phyloP scores from a whole-genome alignment of 1,140 invertebrate species.

The Calycopis cecrops region DNA sequence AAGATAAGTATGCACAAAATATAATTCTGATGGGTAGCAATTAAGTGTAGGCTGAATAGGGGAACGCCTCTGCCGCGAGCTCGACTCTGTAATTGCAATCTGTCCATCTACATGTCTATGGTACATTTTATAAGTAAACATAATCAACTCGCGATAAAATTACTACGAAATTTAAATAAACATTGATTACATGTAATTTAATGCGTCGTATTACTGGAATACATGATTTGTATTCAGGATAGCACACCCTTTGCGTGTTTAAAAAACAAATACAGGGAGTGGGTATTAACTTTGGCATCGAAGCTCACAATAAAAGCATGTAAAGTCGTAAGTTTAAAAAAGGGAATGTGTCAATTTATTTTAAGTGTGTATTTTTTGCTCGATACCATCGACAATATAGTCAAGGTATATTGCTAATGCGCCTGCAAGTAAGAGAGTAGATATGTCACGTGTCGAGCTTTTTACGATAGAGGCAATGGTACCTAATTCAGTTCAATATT shows the following conservation, averaged over 20 bases:
- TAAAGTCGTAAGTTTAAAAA: too few relatives aligned
- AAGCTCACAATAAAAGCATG: too few relatives aligned
- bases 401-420: too few relatives aligned
- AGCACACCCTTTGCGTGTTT: slow-evolving; percentile 6
- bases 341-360: too few relatives aligned
- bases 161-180: slow-evolving; percentile 11
- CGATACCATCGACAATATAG: too few relatives aligned
- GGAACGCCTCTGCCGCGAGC: slow-evolving; percentile 6
- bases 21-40: slow-evolving; percentile 1
- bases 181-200: slow-evolving; percentile 10
- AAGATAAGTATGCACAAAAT: neutral
- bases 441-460: too few relatives aligned
- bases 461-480: too few relatives aligned
- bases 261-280: neutral
- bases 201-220: slow-evolving; percentile 3
- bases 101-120: slow-evolving; percentile 8
- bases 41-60: slow-evolving; percentile 6
- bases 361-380: too few relatives aligned
- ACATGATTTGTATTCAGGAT: slow-evolving; percentile 8
- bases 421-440: too few relatives aligned
- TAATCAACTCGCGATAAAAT: slow-evolving; percentile 8
- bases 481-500: too few relatives aligned
- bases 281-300: neutral
- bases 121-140: slow-evolving; percentile 7
- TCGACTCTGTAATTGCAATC: slow-evolving; percentile 5